Evolutionary conservation across 2,797 vertebrate species (phyloP).

Genomic region (Anguilla anguilla): DNA sequence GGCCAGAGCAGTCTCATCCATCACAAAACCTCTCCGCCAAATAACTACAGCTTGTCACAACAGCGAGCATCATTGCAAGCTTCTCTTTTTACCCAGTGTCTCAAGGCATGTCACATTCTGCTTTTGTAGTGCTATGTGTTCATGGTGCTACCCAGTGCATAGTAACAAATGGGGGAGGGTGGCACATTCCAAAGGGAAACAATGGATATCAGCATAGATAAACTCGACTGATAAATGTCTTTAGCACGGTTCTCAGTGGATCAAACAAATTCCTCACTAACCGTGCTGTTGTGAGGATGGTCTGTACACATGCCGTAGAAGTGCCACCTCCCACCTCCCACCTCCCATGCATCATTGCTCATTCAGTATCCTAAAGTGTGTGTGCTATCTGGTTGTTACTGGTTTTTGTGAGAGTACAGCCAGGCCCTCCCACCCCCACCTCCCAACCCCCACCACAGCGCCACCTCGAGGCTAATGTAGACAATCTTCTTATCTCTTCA

Average conservation of each 20-base stretch:
- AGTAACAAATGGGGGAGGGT: background rate
- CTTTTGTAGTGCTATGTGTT: background rate
- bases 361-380: background rate
- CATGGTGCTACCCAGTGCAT: background rate
- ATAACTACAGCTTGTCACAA: background rate
- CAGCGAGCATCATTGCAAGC: background rate
- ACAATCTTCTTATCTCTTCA: background rate
- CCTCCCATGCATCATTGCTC: background rate
- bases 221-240: background rate
- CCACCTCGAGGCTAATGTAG: background rate
- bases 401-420: background rate
- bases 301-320: background rate
- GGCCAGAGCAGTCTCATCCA: background rate
- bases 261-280: constrained; percentile 6
- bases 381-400: background rate
- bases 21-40: background rate
- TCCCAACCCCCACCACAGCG: background rate
- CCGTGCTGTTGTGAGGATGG: background rate
- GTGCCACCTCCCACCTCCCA: background rate
- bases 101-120: background rate
- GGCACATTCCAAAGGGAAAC: background rate
- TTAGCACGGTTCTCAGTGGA: background rate
- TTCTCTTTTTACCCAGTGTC: background rate
- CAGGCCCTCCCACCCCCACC: background rate
- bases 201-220: constrained; percentile 2